Base-by-base conservation (phyloP, 2,113 vertebrate species). In the Neolamprologus caudopunctatus region DNA sequence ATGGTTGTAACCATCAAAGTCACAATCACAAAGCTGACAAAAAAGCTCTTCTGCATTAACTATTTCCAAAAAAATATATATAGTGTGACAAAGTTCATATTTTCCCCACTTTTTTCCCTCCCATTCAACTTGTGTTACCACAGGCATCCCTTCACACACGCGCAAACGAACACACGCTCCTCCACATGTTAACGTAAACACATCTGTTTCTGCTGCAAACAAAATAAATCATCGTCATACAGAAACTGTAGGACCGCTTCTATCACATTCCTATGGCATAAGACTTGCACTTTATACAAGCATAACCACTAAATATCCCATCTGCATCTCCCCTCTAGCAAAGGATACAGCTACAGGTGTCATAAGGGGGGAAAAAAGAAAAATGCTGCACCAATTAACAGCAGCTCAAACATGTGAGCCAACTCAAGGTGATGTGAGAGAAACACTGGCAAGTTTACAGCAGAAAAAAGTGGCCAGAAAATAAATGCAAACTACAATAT, bases 1-100 rank as follows among this genome's bases (percentile, higher is more conserved):
- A 91, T 89, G 78, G 88, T 83, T 82, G 88, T 86, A 90, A 94
- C 88, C 91, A 91, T 93, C 90, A 88, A 90, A 90, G 87, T 94
- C 93, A 91, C 89, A 91, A 93, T 93, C 88, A 95, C 84, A 11
- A 95, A 90, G 93, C 93, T 82, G 94, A 95, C 94, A 95, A 87
- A 88, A 91, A 91, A 87, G 87, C 84, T 93, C 66, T 68, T 68
- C 75, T 87, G 87, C 86, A 87, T 94, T 54, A 92, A 91, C 92
- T 80, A 95, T 94, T 94, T 89, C 94, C 94, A 93, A 95, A 93
- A 85, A 93, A 5, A 87, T 78, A 90, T 57, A 87, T 85, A 92
- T 94, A 94, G 92, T 95, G 94, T 61, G 80, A 94, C 87, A 94
- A 88, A 90, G 89, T 86, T 88, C 80, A 89, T 90, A 68, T 88